Evolutionary conservation across 2,113 vertebrate genomes (phyloP), one percentile per base, ranked within the genome.

Genomic region (Oxygymnocypris stewartii): DNA sequence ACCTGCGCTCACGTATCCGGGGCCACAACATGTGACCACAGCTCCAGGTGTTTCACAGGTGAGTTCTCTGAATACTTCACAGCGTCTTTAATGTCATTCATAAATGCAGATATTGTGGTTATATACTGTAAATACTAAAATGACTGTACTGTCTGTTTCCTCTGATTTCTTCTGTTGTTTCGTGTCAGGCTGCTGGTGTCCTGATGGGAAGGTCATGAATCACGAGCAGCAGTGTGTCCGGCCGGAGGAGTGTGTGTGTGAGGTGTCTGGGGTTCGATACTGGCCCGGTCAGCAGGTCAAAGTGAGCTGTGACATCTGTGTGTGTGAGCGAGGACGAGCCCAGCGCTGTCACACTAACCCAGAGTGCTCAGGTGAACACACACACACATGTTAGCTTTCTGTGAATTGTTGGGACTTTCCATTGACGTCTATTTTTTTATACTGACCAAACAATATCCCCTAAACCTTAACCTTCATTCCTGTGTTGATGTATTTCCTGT

Each of bases 131-230:
- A 40, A 40, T 40, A 40, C 37, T 40, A 5, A 40, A 40, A 40
- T 40, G 4, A 49, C 47, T 49, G 47, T 49, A 16, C 49, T 51
- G 0, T 42, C 2, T 54, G 1, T 7, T 75, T 63, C 6, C n/a
- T 74, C 65, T 16, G 9, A 28, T 4, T 31, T 1, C 0, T 7
- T 28, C 4, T 61, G 20, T 65, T 5, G 89, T 6, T 63, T 1
- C 10, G 12, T 20, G 0, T 88, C 18, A 85, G 97, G 97, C 13
- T 98, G 97, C 90, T 97, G 96, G 96, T 97, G 96, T 90, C 93
- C 96, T 0, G 89, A 93, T 1, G 96, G 95, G 1, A 92, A 89
- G 87, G 94, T 96, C 69, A 93, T 97, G 93, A 94, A 90, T 76
- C 87, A 89, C 0, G 69, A 89, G 1, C 92, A 94, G 14, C 88